Conservation (phyloP, 2,888 invertebrate species). For the Villa cingulata region DNA sequence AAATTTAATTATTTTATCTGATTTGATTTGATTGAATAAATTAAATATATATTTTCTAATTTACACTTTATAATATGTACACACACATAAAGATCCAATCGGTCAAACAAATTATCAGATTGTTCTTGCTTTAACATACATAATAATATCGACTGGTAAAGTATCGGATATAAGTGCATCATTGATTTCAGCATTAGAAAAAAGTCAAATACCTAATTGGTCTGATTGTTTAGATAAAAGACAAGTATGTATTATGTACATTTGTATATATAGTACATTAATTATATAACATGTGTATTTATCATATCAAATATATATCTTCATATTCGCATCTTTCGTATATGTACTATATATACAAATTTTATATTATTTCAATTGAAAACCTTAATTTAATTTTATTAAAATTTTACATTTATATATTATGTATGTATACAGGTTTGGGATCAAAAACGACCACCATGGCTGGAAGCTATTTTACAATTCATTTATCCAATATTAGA, state of each 20-base stretch:
- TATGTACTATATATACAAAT: no score
- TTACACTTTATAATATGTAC: no score
- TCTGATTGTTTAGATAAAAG: slow-evolving; percentile 59
- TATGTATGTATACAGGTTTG: no score
- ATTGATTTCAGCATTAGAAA: slow-evolving; percentile 48
- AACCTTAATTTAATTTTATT: no score
- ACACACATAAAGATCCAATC: slow-evolving; percentile 27
- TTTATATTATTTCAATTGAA: no score
- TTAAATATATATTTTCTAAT: background rate
- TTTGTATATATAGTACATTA: no score
- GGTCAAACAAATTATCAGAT: slow-evolving; percentile 43
- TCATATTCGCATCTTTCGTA: background rate
- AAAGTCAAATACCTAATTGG: slow-evolving; percentile 46
- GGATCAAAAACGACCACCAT: slow-evolving; percentile 66
- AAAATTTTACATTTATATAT: no score
- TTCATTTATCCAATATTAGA: slow-evolving; percentile 48
- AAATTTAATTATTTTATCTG: no score
- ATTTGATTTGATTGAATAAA: background rate
- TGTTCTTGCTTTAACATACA: slow-evolving; percentile 47
- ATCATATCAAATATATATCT: no score
- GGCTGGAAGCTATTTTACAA: slow-evolving; percentile 58
- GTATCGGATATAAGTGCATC: slow-evolving; percentile 49
- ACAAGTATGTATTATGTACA: slow-evolving; percentile 40
- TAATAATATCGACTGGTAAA: slow-evolving; percentile 50
- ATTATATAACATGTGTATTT: no score